Evolutionary conservation across 92 coral and sea anemone genomes (phyloP).

Genomic region (Anthopleura xanthogrammica): DNA sequence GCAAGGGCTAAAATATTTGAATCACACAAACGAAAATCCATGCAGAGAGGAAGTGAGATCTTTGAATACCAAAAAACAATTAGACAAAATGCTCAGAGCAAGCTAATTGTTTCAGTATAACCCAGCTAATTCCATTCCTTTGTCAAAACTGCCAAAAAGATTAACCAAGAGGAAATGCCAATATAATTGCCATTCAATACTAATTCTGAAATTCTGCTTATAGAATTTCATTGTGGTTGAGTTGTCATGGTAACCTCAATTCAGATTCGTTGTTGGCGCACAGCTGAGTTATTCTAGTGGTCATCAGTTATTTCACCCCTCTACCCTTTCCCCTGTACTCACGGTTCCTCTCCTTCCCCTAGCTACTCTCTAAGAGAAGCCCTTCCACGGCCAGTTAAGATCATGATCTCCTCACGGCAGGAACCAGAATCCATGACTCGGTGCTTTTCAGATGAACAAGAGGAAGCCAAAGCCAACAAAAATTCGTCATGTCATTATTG

Average conservation of each 20-base stretch:
- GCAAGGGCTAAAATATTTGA: background rate
- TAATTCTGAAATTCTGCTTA: background rate
- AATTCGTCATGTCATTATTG: background rate
- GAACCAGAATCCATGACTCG: conserved; percentile 90
- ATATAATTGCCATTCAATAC: background rate
- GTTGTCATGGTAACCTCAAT: too few relatives aligned
- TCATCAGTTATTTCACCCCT: background rate
- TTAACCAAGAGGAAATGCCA: background rate
- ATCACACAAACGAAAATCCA: background rate
- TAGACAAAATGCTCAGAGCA: background rate
- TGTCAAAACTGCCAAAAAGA: background rate
- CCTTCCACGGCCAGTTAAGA: conserved; percentile 25
- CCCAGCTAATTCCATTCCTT: background rate
- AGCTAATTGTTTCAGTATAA: background rate
- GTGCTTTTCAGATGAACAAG: conserved; percentile 86
- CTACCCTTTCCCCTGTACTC: conserved; percentile 23
- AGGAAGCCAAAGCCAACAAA: conserved; percentile 78
- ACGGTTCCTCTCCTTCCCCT: conserved; percentile 31
- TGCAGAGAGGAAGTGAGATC: background rate
- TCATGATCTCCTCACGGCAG: conserved; percentile 67
- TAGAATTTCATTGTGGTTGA: background rate
- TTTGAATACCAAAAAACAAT: background rate
- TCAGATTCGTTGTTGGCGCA: background rate
- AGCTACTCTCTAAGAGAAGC: conserved; percentile 34
- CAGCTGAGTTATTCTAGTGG: background rate